Base-by-base conservation (phyloP, 2,888 invertebrate species). In the Hymenopus coronatus region DNA sequence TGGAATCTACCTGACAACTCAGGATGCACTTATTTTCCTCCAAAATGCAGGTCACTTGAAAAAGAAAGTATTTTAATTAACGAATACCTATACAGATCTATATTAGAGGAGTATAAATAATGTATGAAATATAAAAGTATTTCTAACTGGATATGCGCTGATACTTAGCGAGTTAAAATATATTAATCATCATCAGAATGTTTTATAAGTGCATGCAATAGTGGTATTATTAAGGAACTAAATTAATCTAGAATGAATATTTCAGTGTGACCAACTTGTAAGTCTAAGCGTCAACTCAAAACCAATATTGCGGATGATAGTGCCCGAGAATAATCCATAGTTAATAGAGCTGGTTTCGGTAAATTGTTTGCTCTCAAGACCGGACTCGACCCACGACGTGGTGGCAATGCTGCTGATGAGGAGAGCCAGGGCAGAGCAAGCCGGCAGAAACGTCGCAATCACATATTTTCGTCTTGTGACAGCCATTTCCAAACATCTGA, bases 21-120 rank as follows among this genome's bases (percentile, higher is more conserved):
- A 93, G 92, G 1, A 93, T 93, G 90, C 94, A 94, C 85, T 92
- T 92, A 90, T 93, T 93, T 88, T 92, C 90, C 3, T 91, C 90
- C 33, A 92, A 91, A 33, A 92, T 91, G 90, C 94, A 94, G 8
- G 93, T 93, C 91, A 93, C 93, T 94, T 90, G 89, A 92, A 92
- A 90, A 88, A 90, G 85, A 89, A 89, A 88, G 86, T 8, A 81
- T 27, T 88, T 89, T 86, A 86, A 40, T 82, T 33, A 28, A 88
- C 88, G 82, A 88, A 25, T 54, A 85, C 86, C n/a, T n/a, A n/a
- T n/a, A 90, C 82, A 12, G 12, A 1, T 9, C 2, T 40, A 12
- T 12, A 40, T 12, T 2, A 12, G 40, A 40, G 12, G 40, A 12
- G 33, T 8, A 40, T 40, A 40, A 6, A 12, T 6, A 12, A 1